Evolutionary conservation across 2,113 vertebrate species (phyloP).

Genomic region (Catharus minimus): DNA sequence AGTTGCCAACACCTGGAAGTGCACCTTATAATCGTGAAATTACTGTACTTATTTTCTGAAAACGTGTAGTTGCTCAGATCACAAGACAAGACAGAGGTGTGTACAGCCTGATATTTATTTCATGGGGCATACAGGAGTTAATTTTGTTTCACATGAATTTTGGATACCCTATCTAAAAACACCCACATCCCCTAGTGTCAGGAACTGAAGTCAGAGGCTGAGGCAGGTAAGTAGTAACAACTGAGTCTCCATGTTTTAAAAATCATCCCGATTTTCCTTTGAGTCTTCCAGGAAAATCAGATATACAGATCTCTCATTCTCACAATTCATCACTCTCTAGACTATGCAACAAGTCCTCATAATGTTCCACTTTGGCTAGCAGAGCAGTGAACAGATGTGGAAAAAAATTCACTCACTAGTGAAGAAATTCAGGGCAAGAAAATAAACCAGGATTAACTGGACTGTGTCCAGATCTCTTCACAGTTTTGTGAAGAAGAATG

Average conservation of each 20-base stretch:
- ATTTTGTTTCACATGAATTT: neutral
- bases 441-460: neutral
- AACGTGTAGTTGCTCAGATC: neutral
- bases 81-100: neutral
- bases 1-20: too few species aligned
- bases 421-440: slow-evolving; percentile 31
- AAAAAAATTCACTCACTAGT: neutral
- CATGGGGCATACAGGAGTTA: neutral
- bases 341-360: neutral
- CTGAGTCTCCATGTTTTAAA: neutral
- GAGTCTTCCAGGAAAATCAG: slow-evolving; percentile 8
- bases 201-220: neutral
- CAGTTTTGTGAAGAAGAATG: neutral
- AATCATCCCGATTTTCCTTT: neutral
- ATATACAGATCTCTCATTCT: neutral
- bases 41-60: neutral
- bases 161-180: neutral
- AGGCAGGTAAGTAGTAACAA: neutral
- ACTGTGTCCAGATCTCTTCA: neutral
- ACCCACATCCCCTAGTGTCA: neutral
- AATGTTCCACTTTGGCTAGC: neutral
- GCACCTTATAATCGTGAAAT: too few species aligned
- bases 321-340: neutral
- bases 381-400: neutral
- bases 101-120: neutral